Conservation (phyloP, 2,888 invertebrate genomes). For the Lycia hirtaria region DNA sequence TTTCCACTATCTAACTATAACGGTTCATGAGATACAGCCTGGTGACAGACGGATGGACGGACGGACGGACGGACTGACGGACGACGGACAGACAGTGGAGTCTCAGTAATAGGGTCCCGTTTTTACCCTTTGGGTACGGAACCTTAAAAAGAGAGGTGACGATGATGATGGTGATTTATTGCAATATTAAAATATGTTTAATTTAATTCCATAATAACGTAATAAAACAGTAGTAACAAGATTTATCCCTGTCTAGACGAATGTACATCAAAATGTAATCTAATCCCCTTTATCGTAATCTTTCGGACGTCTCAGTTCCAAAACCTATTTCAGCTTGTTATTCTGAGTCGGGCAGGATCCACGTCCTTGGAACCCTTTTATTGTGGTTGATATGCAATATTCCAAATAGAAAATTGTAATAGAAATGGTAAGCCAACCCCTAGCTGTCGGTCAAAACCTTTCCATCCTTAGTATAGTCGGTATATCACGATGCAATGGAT, state of each 20-base stretch:
- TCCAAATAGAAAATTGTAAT: conserved; percentile 36
- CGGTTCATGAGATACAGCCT: too few species aligned
- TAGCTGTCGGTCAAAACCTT: conserved; percentile 7
- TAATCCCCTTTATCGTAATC: conserved; percentile 28
- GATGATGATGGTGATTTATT: too few species aligned
- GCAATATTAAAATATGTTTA: background rate
- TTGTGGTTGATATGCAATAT: conserved; percentile 36
- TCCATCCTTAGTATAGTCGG: conserved; percentile 5
- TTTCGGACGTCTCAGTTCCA: conserved; percentile 25
- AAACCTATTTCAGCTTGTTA: conserved; percentile 36
- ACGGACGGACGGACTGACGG: too few species aligned
- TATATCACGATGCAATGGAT: background rate
- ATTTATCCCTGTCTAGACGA: conserved; percentile 16
- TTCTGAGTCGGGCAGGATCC: conserved; percentile 30
- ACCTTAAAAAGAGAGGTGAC: too few species aligned
- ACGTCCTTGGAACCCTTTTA: conserved; percentile 38
- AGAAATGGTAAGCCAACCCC: conserved; percentile 27
- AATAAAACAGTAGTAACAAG: background rate
- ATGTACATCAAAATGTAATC: conserved; percentile 23
- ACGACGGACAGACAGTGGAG: too few species aligned
- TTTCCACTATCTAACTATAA: too few species aligned
- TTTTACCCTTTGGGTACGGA: too few species aligned
- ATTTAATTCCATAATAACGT: background rate
- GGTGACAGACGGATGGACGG: too few species aligned
- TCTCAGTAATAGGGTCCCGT: too few species aligned